Evolutionary conservation across 2,113 vertebrate genomes (phyloP).

Genomic region (Erythrocercus mccallii): DNA sequence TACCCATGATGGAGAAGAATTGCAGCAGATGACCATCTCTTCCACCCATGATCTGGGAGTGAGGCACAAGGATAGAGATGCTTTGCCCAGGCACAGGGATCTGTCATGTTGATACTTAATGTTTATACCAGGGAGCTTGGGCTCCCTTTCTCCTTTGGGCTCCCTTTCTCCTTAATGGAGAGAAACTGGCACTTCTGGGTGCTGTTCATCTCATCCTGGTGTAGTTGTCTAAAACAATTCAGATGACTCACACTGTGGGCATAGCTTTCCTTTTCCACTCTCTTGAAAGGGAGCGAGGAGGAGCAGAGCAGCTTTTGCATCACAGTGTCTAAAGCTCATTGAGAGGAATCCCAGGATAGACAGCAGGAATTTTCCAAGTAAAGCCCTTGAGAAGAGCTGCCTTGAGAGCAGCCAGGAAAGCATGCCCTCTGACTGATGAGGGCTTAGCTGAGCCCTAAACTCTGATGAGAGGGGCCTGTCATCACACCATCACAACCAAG

Average conservation of each 20-base stretch:
- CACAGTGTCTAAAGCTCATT: neutral
- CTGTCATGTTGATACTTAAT: neutral
- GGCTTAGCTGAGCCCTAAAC: neutral
- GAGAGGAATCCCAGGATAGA: neutral
- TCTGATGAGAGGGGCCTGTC: fast-evolving
- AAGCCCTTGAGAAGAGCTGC: neutral
- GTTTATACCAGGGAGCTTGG: neutral
- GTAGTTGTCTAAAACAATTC: neutral
- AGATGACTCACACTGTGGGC: neutral
- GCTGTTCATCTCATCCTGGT: neutral
- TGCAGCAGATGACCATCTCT: neutral
- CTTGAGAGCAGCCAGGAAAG: neutral
- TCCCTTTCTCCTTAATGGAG: neutral
- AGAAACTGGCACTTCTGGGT: neutral
- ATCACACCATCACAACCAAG: fast-evolving
- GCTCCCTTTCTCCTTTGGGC: neutral
- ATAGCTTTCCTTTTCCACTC: neutral
- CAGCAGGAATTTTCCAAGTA: neutral
- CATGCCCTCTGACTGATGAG: fast-evolving
- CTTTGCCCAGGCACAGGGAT: neutral
- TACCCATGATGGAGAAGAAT: neutral
- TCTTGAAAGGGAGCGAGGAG: neutral
- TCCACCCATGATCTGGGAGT: fast-evolving
- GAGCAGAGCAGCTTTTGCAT: neutral
- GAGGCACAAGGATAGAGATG: neutral